Conservation (phyloP, 1,140 invertebrate genomes). For the Geopemphigus sp. region DNA sequence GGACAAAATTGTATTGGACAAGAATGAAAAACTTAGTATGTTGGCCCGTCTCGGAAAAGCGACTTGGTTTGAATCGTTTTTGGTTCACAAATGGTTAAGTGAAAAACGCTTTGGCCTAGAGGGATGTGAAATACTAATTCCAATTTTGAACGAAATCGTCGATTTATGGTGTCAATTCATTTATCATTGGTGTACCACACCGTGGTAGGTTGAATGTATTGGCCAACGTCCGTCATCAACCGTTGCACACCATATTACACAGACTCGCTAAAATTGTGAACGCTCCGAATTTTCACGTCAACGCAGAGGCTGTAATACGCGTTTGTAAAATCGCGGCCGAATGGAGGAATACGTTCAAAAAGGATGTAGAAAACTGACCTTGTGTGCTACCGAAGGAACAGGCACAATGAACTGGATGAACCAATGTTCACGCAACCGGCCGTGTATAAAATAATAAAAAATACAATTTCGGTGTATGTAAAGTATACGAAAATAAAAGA, state of each 20-base stretch:
- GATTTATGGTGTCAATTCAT: constrained; percentile 91
- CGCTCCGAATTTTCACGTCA: constrained; percentile 99
- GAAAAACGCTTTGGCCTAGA: constrained; percentile 99
- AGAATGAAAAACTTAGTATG: too few relatives aligned
- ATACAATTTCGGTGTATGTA: constrained; percentile 62
- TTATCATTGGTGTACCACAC: constrained; percentile 99
- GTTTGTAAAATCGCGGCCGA: constrained; percentile 98
- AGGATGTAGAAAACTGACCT: constrained; percentile 97
- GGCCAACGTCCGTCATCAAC: constrained; percentile 97
- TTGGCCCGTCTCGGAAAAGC: too few relatives aligned
- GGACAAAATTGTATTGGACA: too few relatives aligned
- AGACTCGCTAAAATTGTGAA: constrained; percentile 98
- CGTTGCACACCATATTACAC: constrained; percentile 98
- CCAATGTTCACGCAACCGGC: constrained; percentile 99
- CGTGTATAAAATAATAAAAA: constrained; percentile 96
- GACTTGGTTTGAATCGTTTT: constrained; percentile 89
- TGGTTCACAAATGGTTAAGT: constrained; percentile 97
- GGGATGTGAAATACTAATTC: constrained; percentile 98
- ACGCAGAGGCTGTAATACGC: constrained; percentile 96
- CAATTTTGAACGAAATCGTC: constrained; percentile 98
- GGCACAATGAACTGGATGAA: constrained; percentile 99
- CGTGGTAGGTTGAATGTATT: constrained; percentile 96
- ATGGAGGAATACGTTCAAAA: constrained; percentile 96
- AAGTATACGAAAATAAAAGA: too few relatives aligned
- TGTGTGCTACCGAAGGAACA: constrained; percentile 89